Conservation (phyloP, 2,113 vertebrate genomes). For the Oncorhynchus tshawytscha region DNA sequence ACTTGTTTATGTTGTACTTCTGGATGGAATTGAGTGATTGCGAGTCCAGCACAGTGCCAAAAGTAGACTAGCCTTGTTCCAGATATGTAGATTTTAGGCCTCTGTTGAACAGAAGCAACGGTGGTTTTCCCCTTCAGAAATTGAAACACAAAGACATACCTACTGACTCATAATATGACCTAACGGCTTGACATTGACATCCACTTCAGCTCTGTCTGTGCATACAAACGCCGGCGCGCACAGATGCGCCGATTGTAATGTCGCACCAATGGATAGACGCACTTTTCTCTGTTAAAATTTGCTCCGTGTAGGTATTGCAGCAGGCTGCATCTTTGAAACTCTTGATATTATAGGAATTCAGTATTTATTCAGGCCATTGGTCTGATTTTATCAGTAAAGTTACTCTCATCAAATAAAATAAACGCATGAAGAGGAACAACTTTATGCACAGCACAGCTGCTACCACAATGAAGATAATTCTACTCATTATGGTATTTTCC, state of each 20-base stretch:
- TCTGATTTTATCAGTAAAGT: background rate
- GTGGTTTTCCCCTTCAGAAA: background rate
- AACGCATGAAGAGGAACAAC: background rate
- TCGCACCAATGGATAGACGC: background rate
- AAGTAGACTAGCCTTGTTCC: background rate
- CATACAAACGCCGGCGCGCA: constrained; percentile 59
- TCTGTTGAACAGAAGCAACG: background rate
- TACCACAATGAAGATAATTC: constrained; percentile 71
- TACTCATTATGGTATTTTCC: constrained; percentile 67
- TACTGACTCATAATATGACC: constrained; percentile 40
- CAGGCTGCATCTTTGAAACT: background rate
- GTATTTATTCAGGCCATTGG: background rate
- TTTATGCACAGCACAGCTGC: background rate
- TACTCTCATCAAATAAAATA: background rate
- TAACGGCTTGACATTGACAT: constrained; percentile 32
- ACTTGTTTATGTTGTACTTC: no score
- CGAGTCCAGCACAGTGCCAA: background rate
- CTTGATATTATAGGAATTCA: background rate
- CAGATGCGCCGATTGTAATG: background rate
- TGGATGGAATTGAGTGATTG: no score
- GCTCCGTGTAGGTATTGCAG: background rate
- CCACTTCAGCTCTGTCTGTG: constrained; percentile 34
- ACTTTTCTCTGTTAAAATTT: background rate
- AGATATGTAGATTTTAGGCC: background rate
- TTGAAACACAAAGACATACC: background rate